Evolutionary conservation across 2,113 vertebrate species (phyloP), one percentile per base, ranked within the genome.

Genomic region (Megaleporinus macrocephalus): DNA sequence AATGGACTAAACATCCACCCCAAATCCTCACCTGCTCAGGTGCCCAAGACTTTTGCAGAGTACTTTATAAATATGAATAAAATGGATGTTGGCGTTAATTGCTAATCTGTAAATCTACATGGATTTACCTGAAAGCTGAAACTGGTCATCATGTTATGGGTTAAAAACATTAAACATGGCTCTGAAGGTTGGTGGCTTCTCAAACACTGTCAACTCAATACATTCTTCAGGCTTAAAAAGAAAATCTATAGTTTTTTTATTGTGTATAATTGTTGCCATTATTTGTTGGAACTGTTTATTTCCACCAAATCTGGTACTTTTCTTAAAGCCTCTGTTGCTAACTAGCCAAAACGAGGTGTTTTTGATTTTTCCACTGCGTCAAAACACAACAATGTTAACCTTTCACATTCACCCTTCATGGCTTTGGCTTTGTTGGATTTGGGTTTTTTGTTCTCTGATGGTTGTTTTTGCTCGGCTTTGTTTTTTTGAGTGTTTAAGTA

Each of bases 171-270:
- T 49, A 11, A 7, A 26, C 0, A 65, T 20, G 11, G 44, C 26
- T 71, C n/a, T 30, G 49, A 33, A n/a, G 27, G 29, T n/a, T 29
- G 29, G 41, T 63, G 16, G 57, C 30, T 84, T 74, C 70, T 84
- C 72, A 57, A 80, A 80, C 78, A 84, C 78, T 80, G 83, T 80
- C 83, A 80, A 70, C 78, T 71, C 73, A 13, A 27, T 66, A 24
- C 44, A 20, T 14, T 63, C 16, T 29, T 71, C 29, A 49, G 9
- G 24, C 51, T 69, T 20, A 36, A 30, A 5, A 24, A 44, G 0
- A n/a, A 22, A 3, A n/a, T n/a, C 6, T 7, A n/a, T n/a, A 4
- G 15, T 18, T 18, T 66, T 65, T 66, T 66, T 22, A 33, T n/a
- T 5, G 10, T 44, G 33, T 41, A 1, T 36, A 44, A 41, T 27